phyloP scores from a whole-genome alignment of 2,888 invertebrate species.

The Mesorhabditis belari region DNA sequence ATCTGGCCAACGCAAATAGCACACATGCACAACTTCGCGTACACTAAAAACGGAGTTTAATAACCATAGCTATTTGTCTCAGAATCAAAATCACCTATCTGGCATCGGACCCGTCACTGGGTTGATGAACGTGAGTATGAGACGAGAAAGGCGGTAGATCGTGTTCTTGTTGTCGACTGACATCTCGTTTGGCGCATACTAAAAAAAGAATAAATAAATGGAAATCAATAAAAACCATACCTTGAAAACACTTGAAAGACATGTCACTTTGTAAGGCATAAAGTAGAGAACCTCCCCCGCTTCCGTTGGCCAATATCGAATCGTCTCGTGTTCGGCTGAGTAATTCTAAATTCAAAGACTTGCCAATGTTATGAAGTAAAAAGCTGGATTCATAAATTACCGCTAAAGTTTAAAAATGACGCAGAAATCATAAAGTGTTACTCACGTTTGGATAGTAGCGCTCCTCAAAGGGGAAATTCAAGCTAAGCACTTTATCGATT shows the following conservation, averaged over 20 bases:
- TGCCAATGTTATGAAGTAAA: too few relatives aligned
- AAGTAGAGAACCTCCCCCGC: conserved; percentile 8
- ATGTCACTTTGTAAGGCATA: conserved; percentile 14
- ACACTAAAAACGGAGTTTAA: not conserved
- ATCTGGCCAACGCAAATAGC: conserved; percentile 15
- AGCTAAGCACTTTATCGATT: conserved; percentile 8
- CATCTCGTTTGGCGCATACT: not conserved
- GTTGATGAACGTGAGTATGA: conserved; percentile 9
- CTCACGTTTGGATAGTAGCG: conserved; percentile 7
- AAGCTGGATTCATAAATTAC: too few relatives aligned
- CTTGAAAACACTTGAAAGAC: conserved; percentile 7
- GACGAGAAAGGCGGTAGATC: conserved; percentile 15
- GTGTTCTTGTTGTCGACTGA: conserved; percentile 1
- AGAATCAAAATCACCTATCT: not conserved
- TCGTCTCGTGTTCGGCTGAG: not conserved
- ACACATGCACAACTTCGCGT: not conserved
- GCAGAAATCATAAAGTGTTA: too few relatives aligned
- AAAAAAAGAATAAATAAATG: not conserved
- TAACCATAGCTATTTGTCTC: not conserved
- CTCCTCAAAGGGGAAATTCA: conserved; percentile 20
- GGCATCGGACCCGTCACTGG: too few relatives aligned
- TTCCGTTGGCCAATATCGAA: conserved; percentile 20
- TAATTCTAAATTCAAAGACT: conserved; percentile 6
- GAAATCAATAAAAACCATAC: not conserved
- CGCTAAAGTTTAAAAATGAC: too few relatives aligned